phyloP scores from a whole-genome alignment of 2,113 vertebrate species.

The Steatornis caripensis region DNA sequence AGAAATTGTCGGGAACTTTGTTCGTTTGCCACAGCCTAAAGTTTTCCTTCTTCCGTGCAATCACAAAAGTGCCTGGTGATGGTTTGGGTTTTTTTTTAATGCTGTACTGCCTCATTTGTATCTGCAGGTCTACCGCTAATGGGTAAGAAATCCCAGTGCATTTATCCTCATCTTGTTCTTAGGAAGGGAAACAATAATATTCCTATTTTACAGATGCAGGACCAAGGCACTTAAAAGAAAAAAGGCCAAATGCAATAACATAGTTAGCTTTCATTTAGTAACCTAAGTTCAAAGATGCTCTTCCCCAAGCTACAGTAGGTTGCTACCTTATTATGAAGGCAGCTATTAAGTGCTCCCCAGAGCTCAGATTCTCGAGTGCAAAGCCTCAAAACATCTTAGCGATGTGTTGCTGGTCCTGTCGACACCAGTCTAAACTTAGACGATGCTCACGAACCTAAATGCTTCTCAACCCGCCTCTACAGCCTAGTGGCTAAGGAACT shows the following conservation, averaged over 20 bases:
- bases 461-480: neutral
- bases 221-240: neutral
- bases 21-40: neutral
- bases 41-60: neutral
- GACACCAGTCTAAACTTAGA: neutral
- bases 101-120: neutral
- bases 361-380: neutral
- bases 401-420: neutral
- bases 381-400: neutral
- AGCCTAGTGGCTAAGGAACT: neutral
- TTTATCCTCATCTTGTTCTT: neutral
- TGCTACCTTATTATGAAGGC: neutral
- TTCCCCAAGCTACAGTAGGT: neutral
- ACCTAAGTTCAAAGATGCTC: neutral
- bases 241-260: neutral
- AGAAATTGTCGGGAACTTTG: neutral
- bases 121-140: neutral
- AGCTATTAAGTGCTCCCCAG: neutral
- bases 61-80: neutral
- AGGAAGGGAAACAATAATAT: neutral
- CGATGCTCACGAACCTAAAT: neutral
- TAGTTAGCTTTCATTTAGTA: neutral
- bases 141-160: neutral
- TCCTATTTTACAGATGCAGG: neutral
- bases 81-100: neutral